Base-by-base conservation (phyloP, 2,888 invertebrate species). In the Drosophila paranaensis region DNA sequence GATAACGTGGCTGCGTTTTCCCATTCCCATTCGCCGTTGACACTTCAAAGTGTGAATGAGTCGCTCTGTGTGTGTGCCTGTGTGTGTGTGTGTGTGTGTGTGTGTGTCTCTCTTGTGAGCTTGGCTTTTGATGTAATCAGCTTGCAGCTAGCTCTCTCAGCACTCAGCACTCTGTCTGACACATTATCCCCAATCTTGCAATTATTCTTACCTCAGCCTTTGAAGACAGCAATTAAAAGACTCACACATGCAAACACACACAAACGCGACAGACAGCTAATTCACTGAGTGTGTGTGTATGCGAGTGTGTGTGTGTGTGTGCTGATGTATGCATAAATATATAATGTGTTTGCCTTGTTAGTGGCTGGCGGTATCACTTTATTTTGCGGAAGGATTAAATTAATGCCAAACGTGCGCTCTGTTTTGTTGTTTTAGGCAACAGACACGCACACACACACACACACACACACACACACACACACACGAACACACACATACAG, bases 341-440 rank as follows among this genome's bases (percentile, higher is more conserved):
- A 84, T 81, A 88, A 85, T 88, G 85, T 90, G 85, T 90, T 91
- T 91, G 89, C 86, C 82, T 88, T 90, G 84, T 90, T 90, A 90
- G 90, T 79, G 91, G 91, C 77, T 88, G 82, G 83, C 83, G 79
- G 67, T 88, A 90, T 90, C 91, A 91, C 91, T 91, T 91, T 82
- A 91, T 90, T 91, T 83, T 91, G 90, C 82, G 91, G 91, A 84
- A 89, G 90, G 90, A 89, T 91, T 90, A 90, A 81, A 85, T 90
- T 88, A 90, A 89, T 90, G 80, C 87, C 88, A 83, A 84, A 86
- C 86, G 87, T 86, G 82, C 86, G 86, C 83, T 71, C 56, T 60
- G 60, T 33, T 54, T 33, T 65, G 71, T 80, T 89, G 67, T 81
- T 80, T 79, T 81, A 79, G 73, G 75, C 69, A 75, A 43, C 75